Conservation (phyloP, 2,797 vertebrate genomes). For the Syngnathus rostellatus region DNA sequence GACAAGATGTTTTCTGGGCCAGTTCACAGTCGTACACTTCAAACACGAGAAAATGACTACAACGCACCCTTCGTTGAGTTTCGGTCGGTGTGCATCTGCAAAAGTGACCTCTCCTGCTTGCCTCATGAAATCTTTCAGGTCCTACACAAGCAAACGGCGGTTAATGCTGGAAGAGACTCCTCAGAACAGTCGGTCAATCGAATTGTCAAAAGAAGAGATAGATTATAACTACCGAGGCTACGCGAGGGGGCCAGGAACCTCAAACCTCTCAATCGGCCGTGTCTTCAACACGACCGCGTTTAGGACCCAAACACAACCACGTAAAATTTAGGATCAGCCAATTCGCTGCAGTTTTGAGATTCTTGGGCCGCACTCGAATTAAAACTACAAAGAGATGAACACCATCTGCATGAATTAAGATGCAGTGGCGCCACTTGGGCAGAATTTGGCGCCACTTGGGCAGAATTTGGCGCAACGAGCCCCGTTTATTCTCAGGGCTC, state of each 20-base stretch:
- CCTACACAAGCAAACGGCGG: constrained; percentile 74
- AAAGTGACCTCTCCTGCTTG: constrained; percentile 98
- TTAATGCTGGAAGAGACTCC: constrained; percentile 49
- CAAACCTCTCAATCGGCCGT: constrained; percentile 21
- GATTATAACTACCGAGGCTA: constrained; percentile 57
- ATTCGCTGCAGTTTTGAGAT: constrained; percentile 41
- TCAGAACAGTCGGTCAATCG: constrained; percentile 42
- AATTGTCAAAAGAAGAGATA: constrained; percentile 44
- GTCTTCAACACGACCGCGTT: background rate
- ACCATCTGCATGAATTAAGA: constrained; percentile 53
- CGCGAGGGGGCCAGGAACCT: constrained; percentile 53
- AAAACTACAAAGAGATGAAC: constrained; percentile 53
- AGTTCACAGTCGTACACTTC: too few species aligned
- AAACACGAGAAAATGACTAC: background rate
- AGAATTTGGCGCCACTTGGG: constrained; percentile 32
- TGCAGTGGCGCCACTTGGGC: constrained; percentile 55
- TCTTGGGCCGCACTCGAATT: constrained; percentile 47
- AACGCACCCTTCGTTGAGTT: constrained; percentile 91
- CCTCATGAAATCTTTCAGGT: constrained; percentile 99
- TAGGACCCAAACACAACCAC: background rate
- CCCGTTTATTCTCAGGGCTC: constrained; percentile 56
- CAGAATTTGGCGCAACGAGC: constrained; percentile 58
- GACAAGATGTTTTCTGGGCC: fast-evolving
- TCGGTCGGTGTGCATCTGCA: constrained; percentile 92
- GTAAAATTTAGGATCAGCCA: constrained; percentile 5